Percentiles rank a stretch among this genome's conserved stretches.
Conservation (phyloP, 2,888 invertebrate species). For the Tanypteryx hageni region DNA sequence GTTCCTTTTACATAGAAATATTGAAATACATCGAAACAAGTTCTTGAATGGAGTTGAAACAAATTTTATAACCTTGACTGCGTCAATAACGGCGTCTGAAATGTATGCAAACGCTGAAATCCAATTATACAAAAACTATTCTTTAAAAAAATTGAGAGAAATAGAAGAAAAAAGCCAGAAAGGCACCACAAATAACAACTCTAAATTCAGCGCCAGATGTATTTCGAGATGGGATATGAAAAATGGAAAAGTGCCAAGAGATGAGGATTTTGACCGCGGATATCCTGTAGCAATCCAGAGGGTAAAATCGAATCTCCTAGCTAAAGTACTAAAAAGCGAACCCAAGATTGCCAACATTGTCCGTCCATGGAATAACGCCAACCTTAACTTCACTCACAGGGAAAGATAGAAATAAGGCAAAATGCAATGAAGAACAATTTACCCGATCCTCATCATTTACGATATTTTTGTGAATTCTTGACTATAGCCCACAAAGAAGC, state of each 20-base stretch:
- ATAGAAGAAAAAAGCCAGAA: background rate
- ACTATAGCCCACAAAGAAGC: too few species aligned
- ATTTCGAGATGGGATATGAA: background rate
- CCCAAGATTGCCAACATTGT: background rate
- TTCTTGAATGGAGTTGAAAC: too few species aligned
- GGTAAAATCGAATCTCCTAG: background rate
- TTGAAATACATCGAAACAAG: too few species aligned
- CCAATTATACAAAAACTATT: background rate
- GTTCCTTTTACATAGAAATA: too few species aligned
- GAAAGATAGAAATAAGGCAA: too few species aligned
- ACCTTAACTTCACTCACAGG: too few species aligned
- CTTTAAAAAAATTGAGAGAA: background rate
- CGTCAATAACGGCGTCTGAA: background rate
- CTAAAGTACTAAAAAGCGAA: background rate
- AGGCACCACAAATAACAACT: background rate
- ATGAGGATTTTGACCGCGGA: background rate
- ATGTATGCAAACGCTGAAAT: background rate
- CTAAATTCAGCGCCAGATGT: background rate
- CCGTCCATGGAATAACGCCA: too few species aligned
- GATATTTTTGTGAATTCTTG: too few species aligned
- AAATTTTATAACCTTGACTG: too few species aligned
- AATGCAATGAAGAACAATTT: too few species aligned
- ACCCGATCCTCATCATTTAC: too few species aligned
- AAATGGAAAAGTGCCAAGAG: background rate
- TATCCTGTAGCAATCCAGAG: background rate